Conservation (phyloP, 2,113 vertebrate species). For the Malurus melanocephalus region DNA sequence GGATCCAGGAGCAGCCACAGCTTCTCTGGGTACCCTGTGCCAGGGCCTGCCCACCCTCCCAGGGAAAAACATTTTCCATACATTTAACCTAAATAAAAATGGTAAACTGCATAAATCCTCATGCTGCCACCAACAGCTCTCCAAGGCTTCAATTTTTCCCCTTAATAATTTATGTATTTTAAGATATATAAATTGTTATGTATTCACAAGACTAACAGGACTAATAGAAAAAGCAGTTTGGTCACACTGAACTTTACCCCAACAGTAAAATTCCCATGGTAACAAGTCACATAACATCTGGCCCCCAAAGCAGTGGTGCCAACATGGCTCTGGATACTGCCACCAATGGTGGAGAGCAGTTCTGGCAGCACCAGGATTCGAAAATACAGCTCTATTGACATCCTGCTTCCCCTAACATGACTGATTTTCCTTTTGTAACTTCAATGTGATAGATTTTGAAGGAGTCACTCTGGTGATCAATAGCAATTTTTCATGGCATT, state of each 20-base stretch:
- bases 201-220: neutral
- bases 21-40: neutral
- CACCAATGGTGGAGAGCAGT: neutral
- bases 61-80: neutral
- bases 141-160: neutral
- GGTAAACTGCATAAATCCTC: neutral
- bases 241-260: neutral
- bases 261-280: neutral
- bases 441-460: neutral
- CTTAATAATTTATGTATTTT: neutral
- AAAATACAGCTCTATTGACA: neutral
- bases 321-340: fast-evolving
- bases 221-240: neutral
- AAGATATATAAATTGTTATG: neutral
- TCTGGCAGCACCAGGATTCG: neutral
- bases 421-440: slow-evolving; percentile 16
- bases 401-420: neutral
- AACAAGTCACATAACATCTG: fast-evolving
- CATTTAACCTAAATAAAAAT: neutral
- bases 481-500: neutral
- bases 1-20: neutral
- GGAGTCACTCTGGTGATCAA: slow-evolving; percentile 14
- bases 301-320: neutral
- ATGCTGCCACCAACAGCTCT: neutral
- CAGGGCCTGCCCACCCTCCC: neutral